phyloP scores from a whole-genome alignment of 2,113 vertebrate species.

The Chunga burmeisteri region DNA sequence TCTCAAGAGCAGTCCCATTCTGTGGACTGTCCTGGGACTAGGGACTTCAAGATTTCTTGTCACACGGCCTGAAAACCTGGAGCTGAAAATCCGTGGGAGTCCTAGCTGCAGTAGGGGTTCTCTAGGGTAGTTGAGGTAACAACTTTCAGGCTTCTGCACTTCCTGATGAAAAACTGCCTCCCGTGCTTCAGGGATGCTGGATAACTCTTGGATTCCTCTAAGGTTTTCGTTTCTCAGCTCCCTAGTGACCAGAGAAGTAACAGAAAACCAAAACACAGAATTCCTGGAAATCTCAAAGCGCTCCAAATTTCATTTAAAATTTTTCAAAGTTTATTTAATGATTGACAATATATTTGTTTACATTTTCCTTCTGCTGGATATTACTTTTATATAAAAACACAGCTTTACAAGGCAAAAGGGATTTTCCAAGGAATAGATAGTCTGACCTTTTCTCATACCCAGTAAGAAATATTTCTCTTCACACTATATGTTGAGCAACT shows the following conservation, averaged over 20 bases:
- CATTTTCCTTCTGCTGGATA: not conserved
- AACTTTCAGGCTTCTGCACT: not conserved
- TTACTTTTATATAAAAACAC: not conserved
- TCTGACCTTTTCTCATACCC: not conserved
- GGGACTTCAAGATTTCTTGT: not conserved
- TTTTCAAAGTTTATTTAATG: not conserved
- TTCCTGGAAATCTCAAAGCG: not conserved
- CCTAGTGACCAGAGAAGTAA: not conserved
- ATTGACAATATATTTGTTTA: not conserved
- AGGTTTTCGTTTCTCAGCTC: not conserved
- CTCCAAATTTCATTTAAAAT: rapidly evolving
- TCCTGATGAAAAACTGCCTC: not conserved
- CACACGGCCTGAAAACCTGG: not conserved
- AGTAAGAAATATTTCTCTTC: not conserved
- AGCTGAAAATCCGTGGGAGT: not conserved
- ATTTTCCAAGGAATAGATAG: not conserved
- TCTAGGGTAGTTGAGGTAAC: not conserved
- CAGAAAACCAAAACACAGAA: not conserved
- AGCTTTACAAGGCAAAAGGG: not conserved
- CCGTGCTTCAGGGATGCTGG: not conserved
- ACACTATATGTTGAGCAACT: not conserved
- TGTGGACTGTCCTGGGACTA: not conserved
- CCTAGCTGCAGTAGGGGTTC: not conserved
- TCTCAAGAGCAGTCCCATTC: not conserved
- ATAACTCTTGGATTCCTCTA: not conserved